Evolutionary conservation across 2,888 invertebrate genomes (phyloP), one percentile per base, ranked within the genome.

Genomic region (Rhogogaster chlorosoma): DNA sequence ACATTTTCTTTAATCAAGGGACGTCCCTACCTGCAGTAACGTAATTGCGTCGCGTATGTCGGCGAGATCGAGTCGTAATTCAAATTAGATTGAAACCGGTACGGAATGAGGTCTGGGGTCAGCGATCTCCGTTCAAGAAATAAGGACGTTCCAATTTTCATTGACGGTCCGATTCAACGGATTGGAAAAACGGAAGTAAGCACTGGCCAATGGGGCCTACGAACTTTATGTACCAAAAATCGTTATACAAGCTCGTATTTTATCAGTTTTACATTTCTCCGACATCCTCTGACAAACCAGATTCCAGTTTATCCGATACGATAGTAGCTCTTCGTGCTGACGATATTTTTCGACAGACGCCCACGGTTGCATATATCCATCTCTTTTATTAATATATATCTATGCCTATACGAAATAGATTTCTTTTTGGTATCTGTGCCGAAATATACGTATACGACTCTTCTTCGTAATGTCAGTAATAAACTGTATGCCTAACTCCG

Each of bases 41-140:
- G 80, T 61, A 61, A 61, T 80, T 80, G 32, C 26, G 71, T 22
- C 38, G 36, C 18, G 36, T 42, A 80, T 36, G 61, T 61, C 36
- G 38, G 61, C 61, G 61, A 80, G 15, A 80, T 80, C 38, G 61
- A 80, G 57, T 80, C 61, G 80, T 80, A 80, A 80, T 80, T 80
- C 61, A 80, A 80, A 80, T 80, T 80, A 80, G 61, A 80, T 80
- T 61, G 61, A n/a, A 80, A 80, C 80, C 80, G 80, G 80, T 80
- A 80, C 80, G 61, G 26, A 80, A 80, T 61, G 80, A 80, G 80
- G 80, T 80, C 6, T 80, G 57, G 53, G 77, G 80, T 80, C 80
- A 80, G 80, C 80, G 61, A 32, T 80, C 38, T 61, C 80, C 38
- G 22, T 61, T 26, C 61, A 29, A 80, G 61, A 80, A 80, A 80